Conservation (phyloP, 2,888 invertebrate genomes). For the Hyppa rectilinea region DNA sequence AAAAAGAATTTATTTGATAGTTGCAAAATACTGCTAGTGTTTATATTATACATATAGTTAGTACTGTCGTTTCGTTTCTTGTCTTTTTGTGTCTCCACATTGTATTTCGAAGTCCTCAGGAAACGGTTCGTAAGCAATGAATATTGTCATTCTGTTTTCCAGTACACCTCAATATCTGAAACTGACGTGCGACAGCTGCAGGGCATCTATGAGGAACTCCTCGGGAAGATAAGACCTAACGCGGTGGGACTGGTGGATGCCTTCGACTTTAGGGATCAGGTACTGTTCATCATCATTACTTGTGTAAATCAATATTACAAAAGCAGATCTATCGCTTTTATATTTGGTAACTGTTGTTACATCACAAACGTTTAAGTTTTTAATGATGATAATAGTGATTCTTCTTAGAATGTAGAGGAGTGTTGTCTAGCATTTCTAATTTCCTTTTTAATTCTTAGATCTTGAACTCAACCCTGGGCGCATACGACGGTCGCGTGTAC, state of each 20-base stretch:
- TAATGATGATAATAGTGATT: not conserved
- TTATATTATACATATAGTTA: no score
- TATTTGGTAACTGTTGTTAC: not conserved
- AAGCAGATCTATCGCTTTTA: not conserved
- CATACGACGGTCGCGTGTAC: constrained; percentile 96
- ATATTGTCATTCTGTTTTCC: constrained; percentile 38
- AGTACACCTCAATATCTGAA: constrained; percentile 92
- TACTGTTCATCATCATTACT: constrained; percentile 69
- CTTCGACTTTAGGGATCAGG: constrained; percentile 95
- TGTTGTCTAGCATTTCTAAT: not conserved
- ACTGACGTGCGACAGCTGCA: constrained; percentile 91
- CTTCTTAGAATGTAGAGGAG: not conserved
- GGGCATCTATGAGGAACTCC: constrained; percentile 92
- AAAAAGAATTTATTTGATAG: no score
- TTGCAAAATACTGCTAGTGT: no score
- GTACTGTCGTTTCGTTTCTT: no score
- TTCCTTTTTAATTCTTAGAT: constrained; percentile 74
- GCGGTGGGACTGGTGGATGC: constrained; percentile 97
- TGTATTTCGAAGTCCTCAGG: no score
- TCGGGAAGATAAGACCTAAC: constrained; percentile 94
- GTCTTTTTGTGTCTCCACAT: no score
- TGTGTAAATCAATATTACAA: not conserved
- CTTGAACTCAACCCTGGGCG: constrained; percentile 94
- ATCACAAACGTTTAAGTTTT: not conserved
- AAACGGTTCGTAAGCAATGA: no score